A percentile compares a stretch with the other conserved stretches of the same genome.
These are phyloP conservation scores for Scrobipalpa atriplicella DNA, from an alignment of 2,888 invertebrate genomes.

Conservation along the genomic window DNA sequence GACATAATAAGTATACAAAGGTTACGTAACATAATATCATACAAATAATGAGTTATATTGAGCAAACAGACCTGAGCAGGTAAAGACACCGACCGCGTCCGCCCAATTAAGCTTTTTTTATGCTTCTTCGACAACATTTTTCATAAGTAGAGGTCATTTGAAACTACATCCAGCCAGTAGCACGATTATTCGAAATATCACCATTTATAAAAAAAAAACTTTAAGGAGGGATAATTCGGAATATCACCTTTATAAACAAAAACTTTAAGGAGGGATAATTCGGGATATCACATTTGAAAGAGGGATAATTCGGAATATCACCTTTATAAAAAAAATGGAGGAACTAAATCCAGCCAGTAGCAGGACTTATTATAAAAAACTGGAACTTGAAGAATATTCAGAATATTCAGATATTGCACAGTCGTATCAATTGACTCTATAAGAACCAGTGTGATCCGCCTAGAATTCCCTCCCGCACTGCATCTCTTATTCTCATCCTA, in stretches of 20 bases:
- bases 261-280: too few relatives aligned
- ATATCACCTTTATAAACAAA: too few relatives aligned
- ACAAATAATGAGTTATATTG: constrained; percentile 5
- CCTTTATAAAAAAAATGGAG: too few relatives aligned
- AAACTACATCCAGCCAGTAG: not conserved
- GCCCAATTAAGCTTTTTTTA: not conserved
- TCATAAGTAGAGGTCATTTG: not conserved
- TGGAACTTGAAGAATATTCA: not conserved
- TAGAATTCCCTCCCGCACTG: not conserved
- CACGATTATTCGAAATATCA: not conserved
- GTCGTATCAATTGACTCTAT: not conserved
- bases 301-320: too few relatives aligned
- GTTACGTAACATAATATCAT: not conserved
- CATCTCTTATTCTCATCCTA: not conserved
- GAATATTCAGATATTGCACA: not conserved
- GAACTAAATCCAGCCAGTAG: too few relatives aligned
- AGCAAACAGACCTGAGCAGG: constrained; percentile 30
- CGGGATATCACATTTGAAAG: too few relatives aligned
- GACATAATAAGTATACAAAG: not conserved
- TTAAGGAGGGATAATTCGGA: too few relatives aligned
- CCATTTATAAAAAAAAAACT: too few relatives aligned
- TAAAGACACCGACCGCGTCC: constrained; percentile 39
- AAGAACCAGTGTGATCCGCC: constrained; percentile 9
- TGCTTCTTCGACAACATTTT: not conserved
- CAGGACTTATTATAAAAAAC: too few relatives aligned